Evolutionary conservation across 2,113 vertebrate species (phyloP), one percentile per base, ranked within the genome.

Genomic region (Salvelinus namaycush): DNA sequence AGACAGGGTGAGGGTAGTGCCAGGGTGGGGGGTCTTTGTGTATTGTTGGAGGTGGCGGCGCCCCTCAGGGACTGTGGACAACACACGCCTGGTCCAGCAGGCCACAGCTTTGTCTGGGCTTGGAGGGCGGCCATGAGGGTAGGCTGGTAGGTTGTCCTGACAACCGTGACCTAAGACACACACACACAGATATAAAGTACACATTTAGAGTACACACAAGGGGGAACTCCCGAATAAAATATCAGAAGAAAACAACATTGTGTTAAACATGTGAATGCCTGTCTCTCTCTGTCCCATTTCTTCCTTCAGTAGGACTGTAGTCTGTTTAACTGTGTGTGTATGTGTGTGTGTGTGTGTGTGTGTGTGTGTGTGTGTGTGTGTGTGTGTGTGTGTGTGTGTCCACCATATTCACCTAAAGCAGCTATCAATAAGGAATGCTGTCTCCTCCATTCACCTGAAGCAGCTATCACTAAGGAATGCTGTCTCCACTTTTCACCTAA

Each of bases 31-130:
- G 81, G 77, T 82, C 85, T 91, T 91, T 89, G 85, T 87, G 83
- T 87, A 89, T 89, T 89, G 91, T 91, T 84, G 44, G 80, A 22
- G 26, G 81, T 85, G 83, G 86, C 80, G 82, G 84, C 88, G 71
- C 86, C 85, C 87, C 87, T 88, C 76, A 79, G 84, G 85, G 84
- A 87, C 71, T 75, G 85, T 81, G 83, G 91, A 91, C 91, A 90
- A 91, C 91, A 89, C 88, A 90, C 85, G 86, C 88, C 88, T 88
- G 83, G 83, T 91, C 81, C 87, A 84, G 70, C 85, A 76, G 72
- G 81, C 86, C 59, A 83, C 83, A 86, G 90, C 89, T 92, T 92
- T 92, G 89, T 93, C 79, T 80, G 68, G 72, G 16, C 83, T 87
- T 89, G 90, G 90, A 92, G 81, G 82, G 81, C 73, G 67, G 87